A percentile compares a stretch with the other conserved stretches of the same genome.
Conservation (phyloP, 2,888 invertebrate genomes). For the Terebella lapidaria region DNA sequence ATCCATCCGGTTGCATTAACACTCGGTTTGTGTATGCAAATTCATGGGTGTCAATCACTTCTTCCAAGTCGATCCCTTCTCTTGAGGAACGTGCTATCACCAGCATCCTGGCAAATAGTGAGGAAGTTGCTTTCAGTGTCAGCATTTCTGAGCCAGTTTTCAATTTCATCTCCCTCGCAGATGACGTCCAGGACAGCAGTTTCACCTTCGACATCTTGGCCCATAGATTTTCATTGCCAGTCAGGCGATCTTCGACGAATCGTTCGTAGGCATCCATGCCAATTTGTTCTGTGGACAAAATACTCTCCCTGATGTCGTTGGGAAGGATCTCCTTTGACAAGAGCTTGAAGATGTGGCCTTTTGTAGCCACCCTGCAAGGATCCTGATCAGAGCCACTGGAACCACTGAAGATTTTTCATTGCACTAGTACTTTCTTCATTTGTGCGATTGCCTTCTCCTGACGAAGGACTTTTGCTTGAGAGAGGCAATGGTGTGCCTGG, state of each 20-base stretch:
- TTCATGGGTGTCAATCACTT: slow-evolving; percentile 2
- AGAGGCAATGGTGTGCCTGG: slow-evolving; percentile 2
- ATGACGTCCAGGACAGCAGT: slow-evolving; percentile 1
- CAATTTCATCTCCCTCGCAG: slow-evolving; percentile 7
- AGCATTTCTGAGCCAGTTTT: slow-evolving; percentile 1
- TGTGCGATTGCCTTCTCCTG: neutral
- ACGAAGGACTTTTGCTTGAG: neutral
- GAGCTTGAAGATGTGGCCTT: slow-evolving; percentile 8
- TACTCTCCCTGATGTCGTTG: slow-evolving; percentile 3
- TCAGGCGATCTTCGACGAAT: slow-evolving; percentile 1
- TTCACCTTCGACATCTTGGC: slow-evolving; percentile 12
- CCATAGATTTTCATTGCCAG: neutral
- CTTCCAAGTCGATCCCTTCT: slow-evolving; percentile 2
- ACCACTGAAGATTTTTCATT: neutral
- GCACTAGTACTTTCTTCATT: neutral
- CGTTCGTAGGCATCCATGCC: neutral
- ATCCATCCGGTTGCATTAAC: slow-evolving; percentile 3
- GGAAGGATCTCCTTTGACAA: slow-evolving; percentile 12
- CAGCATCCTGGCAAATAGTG: slow-evolving; percentile 2
- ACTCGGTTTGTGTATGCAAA: slow-evolving; percentile 2
- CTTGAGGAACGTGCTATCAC: neutral
- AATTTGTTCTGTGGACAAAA: slow-evolving; percentile 3
- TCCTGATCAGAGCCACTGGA: neutral
- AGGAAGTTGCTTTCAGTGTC: neutral
- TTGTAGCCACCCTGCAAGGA: neutral